Evolutionary conservation across 2,888 invertebrate genomes (phyloP), one percentile per base, ranked within the genome.

Genomic region (Endomychus coccineus): DNA sequence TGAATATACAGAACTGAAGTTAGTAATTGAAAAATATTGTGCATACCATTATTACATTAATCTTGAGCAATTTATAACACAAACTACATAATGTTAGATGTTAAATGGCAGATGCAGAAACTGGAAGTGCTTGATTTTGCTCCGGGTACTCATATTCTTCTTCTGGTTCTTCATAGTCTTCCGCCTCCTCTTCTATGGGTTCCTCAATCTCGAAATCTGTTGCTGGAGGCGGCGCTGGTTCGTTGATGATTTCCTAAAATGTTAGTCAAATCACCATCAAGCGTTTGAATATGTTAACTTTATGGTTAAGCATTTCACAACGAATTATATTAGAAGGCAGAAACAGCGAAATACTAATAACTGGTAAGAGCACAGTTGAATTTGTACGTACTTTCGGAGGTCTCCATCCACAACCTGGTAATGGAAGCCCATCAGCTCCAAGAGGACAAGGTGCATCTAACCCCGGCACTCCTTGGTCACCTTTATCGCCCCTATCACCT

Each of bases 381-480:
- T n/a, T n/a, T 24, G 4, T 19, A 25, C 31, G 6, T 77, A 87
- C 87, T 80, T 87, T 85, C 55, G 81, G 80, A 52, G 88, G 84
- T 66, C 87, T 74, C 90, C 90, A 92, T 54, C 91, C 92, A 68
- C 96, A 97, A 55, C 94, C 95, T 34, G 94, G 90, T 56, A 97
- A 70, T 44, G 96, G 96, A 58, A 96, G 75, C 43, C 97, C 97
- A 68, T 97, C 95, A 32, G 85, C 80, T 38, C 94, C 97, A 39
- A 95, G 73, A 47, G 97, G 97, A 71, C 97, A 97, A n/a, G 96
- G 96, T 27, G 97, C 97, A 70, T 97, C 96, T 55, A 97, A 71
- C 21, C 96, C 96, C 19, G 95, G 96, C 49, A 94, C 92, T 51
- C 96, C 96, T 74, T 90, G 89, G 58, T 92, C 92, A 38, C 95